Conservation (phyloP, 2,888 invertebrate species). For the Siphlonurus alternatus region DNA sequence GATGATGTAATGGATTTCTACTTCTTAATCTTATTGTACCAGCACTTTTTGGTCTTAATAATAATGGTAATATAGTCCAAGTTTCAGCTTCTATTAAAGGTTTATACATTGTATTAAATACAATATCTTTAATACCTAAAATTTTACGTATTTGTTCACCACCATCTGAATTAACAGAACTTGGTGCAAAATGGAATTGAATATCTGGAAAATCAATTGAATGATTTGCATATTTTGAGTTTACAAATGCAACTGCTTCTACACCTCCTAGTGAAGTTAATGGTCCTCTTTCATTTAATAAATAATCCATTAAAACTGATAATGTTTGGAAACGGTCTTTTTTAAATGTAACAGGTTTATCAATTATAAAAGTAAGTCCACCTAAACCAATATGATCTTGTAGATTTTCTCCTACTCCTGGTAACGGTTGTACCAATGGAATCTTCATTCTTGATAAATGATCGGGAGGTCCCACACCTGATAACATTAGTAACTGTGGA, state of each 20-base stretch:
- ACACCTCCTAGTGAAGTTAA: constrained; percentile 67
- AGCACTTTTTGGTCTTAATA: constrained; percentile 69
- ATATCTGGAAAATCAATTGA: constrained; percentile 67
- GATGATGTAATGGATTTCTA: constrained; percentile 63
- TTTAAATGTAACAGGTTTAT: constrained; percentile 63
- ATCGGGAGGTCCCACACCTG: constrained; percentile 39
- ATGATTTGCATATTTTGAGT: constrained; percentile 51
- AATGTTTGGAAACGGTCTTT: constrained; percentile 60
- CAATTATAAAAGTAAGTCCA: constrained; percentile 64
- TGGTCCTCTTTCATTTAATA: constrained; percentile 63
- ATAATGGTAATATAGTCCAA: constrained; percentile 65
- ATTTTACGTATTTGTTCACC: constrained; percentile 56
- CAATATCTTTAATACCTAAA: constrained; percentile 54
- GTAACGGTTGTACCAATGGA: constrained; percentile 53
- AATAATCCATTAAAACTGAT: constrained; percentile 63
- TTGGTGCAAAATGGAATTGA: constrained; percentile 74
- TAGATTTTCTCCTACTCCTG: constrained; percentile 60
- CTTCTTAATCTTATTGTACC: constrained; percentile 75
- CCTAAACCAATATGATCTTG: constrained; percentile 82
- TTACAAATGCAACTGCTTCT: constrained; percentile 74
- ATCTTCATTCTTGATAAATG: constrained; percentile 44
- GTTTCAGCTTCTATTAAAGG: constrained; percentile 62
- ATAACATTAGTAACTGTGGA: constrained; percentile 78
- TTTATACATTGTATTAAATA: constrained; percentile 72
- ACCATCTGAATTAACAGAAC: constrained; percentile 67